Base-by-base conservation (phyloP, 1,140 invertebrate species). In the Tetraneura akinire region DNA sequence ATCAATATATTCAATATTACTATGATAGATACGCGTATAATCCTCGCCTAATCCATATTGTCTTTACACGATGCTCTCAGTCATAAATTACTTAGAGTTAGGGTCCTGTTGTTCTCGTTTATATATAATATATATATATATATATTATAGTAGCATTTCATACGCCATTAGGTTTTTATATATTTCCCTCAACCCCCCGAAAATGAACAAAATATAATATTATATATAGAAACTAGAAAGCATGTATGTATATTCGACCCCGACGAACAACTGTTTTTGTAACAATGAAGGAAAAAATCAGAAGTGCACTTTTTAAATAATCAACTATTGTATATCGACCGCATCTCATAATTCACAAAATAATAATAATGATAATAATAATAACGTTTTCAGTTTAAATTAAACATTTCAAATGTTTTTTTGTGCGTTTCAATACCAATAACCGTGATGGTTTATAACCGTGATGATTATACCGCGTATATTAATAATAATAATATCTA, bases 401-500 rank as follows among this genome's bases (percentile, higher is more conserved):
- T 49, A 32, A 49, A 49, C 29, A 21, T 18, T 49, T 71, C 26
- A n/a, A 29, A 71, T 21, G 45, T 49, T 47, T 47, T 47, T 8
- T 8, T 66, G 57, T 60, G 5, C n/a, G 51, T 11, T 51, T 29
- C 3, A 1, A 70, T 29, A 71, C 47, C 45, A 71, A n/a, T n/a
- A 71, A 51, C n/a, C n/a, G n/a, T n/a, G n/a, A n/a, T n/a, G n/a
- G n/a, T n/a, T n/a, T n/a, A n/a, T n/a, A n/a, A n/a, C n/a, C n/a
- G n/a, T n/a, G n/a, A n/a, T n/a, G n/a, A n/a, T n/a, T 23, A 71
- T 51, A 71, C 68, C 47, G 47, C 68, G 68, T 9, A 51, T 71
- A 51, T 71, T 71, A 51, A n/a, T 71, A 71, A 51, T 71, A 71
- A 51, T 71, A 51, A n/a, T n/a, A n/a, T n/a, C n/a, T n/a, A n/a